These are phyloP conservation scores for Drosophila melanogaster DNA, from an alignment of 1,140 invertebrate genomes.

Conservation along the genomic window DNA sequence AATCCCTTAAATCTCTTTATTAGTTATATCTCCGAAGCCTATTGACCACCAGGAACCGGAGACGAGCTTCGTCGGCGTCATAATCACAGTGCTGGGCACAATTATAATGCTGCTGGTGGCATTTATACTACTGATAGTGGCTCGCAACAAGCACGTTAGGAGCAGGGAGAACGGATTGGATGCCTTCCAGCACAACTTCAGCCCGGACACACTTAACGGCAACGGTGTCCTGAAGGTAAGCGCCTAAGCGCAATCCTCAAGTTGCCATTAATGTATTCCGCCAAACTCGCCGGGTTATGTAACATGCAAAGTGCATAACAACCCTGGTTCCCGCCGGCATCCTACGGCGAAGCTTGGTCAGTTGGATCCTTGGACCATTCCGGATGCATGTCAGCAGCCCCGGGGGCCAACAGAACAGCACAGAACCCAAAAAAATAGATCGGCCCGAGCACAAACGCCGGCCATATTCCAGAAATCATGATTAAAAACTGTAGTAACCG, in stretches of 20 bases:
- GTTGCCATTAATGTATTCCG: conserved; percentile 18
- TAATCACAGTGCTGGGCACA: conserved; percentile 91
- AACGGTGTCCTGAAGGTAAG: conserved; percentile 86
- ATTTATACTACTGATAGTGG: conserved; percentile 90
- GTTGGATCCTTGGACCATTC: conserved; percentile 35
- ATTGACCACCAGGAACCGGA: conserved; percentile 86
- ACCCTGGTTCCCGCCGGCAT: conserved; percentile 6
- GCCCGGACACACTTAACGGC: conserved; percentile 80
- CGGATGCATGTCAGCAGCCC: conserved; percentile 63
- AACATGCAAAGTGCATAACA: conserved; percentile 59
- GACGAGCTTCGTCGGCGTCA: conserved; percentile 88
- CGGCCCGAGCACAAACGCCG: conserved; percentile 11
- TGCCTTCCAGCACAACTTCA: conserved; percentile 83
- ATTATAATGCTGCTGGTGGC: conserved; percentile 89
- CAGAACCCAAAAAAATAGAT: conserved; percentile 30
- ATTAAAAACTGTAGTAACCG: conserved; percentile 70
- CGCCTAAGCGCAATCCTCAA: not conserved
- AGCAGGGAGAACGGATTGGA: conserved; percentile 85
- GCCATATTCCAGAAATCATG: conserved; percentile 78
- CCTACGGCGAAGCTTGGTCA: not conserved
- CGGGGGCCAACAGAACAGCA: conserved; percentile 9
- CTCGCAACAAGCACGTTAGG: conserved; percentile 88
- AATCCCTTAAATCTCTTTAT: not conserved
- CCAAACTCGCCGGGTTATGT: conserved; percentile 19
- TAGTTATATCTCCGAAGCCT: conserved; percentile 82